Base-by-base conservation (phyloP, 2,888 invertebrate species). In the Heliconius hortense region DNA sequence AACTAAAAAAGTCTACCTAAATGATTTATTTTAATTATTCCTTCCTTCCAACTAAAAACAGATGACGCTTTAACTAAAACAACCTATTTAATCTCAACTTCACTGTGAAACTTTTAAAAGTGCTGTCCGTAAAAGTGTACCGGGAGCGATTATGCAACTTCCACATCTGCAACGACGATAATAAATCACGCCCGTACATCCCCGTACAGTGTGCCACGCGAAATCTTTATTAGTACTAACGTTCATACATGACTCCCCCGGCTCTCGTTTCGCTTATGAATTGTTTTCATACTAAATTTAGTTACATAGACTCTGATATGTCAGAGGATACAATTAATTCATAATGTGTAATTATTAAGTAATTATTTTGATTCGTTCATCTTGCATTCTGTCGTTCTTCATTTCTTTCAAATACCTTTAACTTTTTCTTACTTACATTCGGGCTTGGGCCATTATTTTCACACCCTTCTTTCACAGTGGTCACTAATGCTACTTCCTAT, bases 151-250 rank as follows among this genome's bases (percentile, higher is more conserved):
- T 77, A 68, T 56, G 68, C 71, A 75, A 73, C 60, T 76, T 76
- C 69, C 67, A 60, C 70, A 72, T 75, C 75, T 77, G 70, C 78
- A 63, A 63, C 62, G 63, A 56, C 73, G 64, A 56, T 28, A 56
- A 75, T 62, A 74, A 75, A 72, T 73, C 76, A 76, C 72, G 28
- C 0, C 5, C 10, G 53, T 26, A 60, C 60, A 71, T 76, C 62
- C 72, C 67, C 76, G 56, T 56, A 48, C 60, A 21, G 60, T 31
- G 73, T 75, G 77, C 74, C 77, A 79, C 78, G 76, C 75, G 75
- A 80, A 81, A 81, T 82, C 80, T 81, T 81, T 80, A 82, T 80
- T 82, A 82, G 81, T 79, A 73, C 77, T 79, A 81, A 78, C 79
- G 82, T 80, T 71, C 82, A 80, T 81, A 74, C 80, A 82, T 79